Conservation (phyloP, 2,797 vertebrate species). For the Epinephelus awoara region DNA sequence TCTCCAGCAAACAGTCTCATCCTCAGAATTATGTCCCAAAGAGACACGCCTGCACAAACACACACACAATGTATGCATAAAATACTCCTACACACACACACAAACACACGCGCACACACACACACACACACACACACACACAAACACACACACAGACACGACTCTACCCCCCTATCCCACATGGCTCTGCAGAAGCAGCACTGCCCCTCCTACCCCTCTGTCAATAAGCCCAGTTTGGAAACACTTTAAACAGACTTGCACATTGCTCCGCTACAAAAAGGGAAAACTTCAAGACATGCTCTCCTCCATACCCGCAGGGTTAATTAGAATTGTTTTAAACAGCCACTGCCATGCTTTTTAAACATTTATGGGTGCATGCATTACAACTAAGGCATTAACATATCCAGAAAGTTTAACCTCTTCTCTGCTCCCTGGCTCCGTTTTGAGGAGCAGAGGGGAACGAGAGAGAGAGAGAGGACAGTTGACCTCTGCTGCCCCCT, state of each 20-base stretch:
- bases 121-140: conserved; percentile 42
- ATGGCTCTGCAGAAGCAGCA: conserved; percentile 55
- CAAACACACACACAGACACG: conserved; percentile 2
- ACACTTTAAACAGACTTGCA: conserved; percentile 82
- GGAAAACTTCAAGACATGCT: conserved; percentile 76
- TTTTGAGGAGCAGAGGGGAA: conserved; percentile 46
- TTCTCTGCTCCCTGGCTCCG: conserved; percentile 53
- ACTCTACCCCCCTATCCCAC: conserved; percentile 47
- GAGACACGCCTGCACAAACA: conserved; percentile 65
- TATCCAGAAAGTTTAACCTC: conserved; percentile 79
- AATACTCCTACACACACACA: conserved; percentile 29
- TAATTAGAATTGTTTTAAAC: conserved; percentile 88
- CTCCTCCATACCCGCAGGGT: conserved; percentile 81
- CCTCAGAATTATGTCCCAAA: conserved; percentile 63
- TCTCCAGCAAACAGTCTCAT: conserved; percentile 56
- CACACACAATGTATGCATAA: conserved; percentile 56
- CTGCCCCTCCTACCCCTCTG: conserved; percentile 74
- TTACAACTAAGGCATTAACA: conserved; percentile 82
- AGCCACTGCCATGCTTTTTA: conserved; percentile 81
- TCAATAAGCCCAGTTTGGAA: conserved; percentile 82
- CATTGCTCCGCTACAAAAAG: conserved; percentile 66
- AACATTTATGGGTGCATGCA: conserved; percentile 86
- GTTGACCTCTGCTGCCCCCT: conserved; percentile 85
- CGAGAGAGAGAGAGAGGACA: conserved; percentile 65
- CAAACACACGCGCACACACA: conserved; percentile 57